A percentile compares a stretch with the other conserved stretches of the same genome.
Evolutionary conservation across 2,113 vertebrate species (phyloP).

Genomic region (Mesoclemmys tuberculata): DNA sequence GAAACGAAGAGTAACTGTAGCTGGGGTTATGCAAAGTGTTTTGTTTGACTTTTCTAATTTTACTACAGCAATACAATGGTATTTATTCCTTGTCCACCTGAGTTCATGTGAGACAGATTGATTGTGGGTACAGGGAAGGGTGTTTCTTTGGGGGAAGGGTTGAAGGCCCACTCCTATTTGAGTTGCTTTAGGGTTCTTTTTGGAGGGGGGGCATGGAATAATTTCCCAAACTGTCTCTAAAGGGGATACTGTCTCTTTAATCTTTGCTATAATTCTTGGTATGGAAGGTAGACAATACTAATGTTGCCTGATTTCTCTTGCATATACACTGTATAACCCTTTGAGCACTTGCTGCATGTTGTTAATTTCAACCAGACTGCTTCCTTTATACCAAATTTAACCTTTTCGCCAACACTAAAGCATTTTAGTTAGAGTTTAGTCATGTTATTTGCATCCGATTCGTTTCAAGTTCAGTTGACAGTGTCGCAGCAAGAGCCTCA

Average conservation of each 20-base stretch:
- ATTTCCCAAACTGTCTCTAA: slow-evolving; percentile 65
- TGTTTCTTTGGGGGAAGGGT: neutral
- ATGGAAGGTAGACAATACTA: slow-evolving; percentile 68
- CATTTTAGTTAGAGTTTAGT: neutral
- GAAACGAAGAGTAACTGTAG: neutral
- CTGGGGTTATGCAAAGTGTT: neutral
- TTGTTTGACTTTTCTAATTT: neutral
- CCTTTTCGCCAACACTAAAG: neutral
- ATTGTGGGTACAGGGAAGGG: slow-evolving; percentile 39
- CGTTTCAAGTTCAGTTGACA: neutral
- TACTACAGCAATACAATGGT: neutral
- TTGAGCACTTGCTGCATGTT: slow-evolving; percentile 84
- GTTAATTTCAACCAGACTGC: slow-evolving; percentile 66
- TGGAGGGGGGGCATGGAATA: neutral
- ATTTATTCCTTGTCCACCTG: slow-evolving; percentile 27
- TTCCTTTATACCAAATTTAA: slow-evolving; percentile 57
- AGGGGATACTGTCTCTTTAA: slow-evolving; percentile 92
- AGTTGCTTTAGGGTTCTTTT: neutral
- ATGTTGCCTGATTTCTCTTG: slow-evolving; percentile 75
- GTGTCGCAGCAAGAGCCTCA: slow-evolving; percentile 34
- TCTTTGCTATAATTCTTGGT: slow-evolving; percentile 75
- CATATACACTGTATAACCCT: slow-evolving; percentile 80
- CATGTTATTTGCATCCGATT: neutral
- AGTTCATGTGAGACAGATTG: neutral
- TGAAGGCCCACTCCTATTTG: neutral